phyloP scores from a whole-genome alignment of 1,140 invertebrate genomes.

The Apocrypta bakeri region DNA sequence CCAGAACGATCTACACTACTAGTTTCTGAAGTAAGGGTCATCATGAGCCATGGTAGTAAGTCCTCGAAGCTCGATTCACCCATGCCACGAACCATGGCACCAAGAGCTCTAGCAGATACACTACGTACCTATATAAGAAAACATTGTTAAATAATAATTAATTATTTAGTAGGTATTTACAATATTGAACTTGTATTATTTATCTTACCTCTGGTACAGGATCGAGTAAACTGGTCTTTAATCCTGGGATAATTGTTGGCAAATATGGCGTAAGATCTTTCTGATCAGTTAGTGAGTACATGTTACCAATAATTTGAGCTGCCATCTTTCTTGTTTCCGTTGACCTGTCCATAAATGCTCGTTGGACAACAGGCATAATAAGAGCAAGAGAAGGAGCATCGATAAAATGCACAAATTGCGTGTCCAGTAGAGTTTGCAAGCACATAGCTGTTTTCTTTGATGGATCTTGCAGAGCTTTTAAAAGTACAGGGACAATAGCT shows the following conservation, averaged over 20 bases:
- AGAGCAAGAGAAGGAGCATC: constrained; percentile 98
- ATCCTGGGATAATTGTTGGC: constrained; percentile 95
- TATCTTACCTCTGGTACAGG: constrained; percentile 91
- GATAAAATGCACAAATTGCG: constrained; percentile 99
- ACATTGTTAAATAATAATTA: not conserved
- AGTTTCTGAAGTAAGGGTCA: constrained; percentile 96
- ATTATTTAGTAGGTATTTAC: not conserved
- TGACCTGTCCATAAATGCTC: constrained; percentile 97
- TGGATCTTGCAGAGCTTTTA: constrained; percentile 97
- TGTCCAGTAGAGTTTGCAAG: constrained; percentile 94
- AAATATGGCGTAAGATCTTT: constrained; percentile 98
- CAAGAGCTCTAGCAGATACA: constrained; percentile 94
- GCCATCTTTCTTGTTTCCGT: constrained; percentile 99
- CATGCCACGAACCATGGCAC: constrained; percentile 98
- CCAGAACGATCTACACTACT: constrained; percentile 97
- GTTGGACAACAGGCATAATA: constrained; percentile 98
- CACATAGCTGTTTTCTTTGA: constrained; percentile 95
- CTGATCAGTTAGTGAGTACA: constrained; percentile 99
- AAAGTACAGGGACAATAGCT: constrained; percentile 92
- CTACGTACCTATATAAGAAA: constrained; percentile 77
- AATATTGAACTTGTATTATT: not conserved
- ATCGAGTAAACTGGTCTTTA: constrained; percentile 97
- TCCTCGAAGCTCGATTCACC: constrained; percentile 97
- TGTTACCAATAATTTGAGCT: constrained; percentile 99
- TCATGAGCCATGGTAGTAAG: constrained; percentile 97